Evolutionary conservation across 2,113 vertebrate genomes (phyloP).

Genomic region (Lonchura striata): DNA sequence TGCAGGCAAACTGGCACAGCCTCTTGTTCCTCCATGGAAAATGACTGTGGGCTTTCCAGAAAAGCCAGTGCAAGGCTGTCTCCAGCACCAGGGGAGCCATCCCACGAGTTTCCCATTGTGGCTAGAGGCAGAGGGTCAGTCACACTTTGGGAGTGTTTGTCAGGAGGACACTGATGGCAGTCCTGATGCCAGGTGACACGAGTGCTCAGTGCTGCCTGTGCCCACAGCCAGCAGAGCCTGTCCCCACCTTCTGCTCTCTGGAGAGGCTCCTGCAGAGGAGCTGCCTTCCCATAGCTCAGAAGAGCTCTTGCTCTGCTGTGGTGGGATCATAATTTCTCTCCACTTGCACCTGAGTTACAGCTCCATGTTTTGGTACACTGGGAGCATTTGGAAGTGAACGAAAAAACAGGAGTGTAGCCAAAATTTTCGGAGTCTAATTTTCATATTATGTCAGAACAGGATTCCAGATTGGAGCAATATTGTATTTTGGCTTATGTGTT

Average conservation of each 20-base stretch:
- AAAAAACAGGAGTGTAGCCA: slow-evolving; percentile 13
- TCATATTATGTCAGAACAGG: slow-evolving; percentile 55
- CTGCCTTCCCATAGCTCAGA: background rate
- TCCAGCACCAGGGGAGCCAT: background rate
- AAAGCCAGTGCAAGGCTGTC: background rate
- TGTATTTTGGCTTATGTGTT: slow-evolving; percentile 31
- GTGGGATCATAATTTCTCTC: background rate
- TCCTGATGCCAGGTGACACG: fast-evolving
- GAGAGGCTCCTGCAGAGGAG: background rate
- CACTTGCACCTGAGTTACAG: background rate
- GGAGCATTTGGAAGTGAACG: background rate
- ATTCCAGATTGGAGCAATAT: slow-evolving; percentile 51
- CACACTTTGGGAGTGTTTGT: background rate
- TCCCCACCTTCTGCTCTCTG: background rate
- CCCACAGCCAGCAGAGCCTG: background rate
- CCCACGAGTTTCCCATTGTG: background rate
- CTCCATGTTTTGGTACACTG: background rate
- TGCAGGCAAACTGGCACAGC: slow-evolving; percentile 5
- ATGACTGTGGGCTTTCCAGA: background rate
- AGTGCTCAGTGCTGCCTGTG: background rate
- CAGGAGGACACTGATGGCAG: background rate
- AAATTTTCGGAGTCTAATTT: slow-evolving; percentile 42
- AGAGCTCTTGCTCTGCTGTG: background rate
- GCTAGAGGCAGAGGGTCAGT: background rate
- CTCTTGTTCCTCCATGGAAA: background rate